Evolutionary conservation across 2,888 invertebrate genomes (phyloP), one percentile per base, ranked within the genome.

Genomic region (Drosophila differens): DNA sequence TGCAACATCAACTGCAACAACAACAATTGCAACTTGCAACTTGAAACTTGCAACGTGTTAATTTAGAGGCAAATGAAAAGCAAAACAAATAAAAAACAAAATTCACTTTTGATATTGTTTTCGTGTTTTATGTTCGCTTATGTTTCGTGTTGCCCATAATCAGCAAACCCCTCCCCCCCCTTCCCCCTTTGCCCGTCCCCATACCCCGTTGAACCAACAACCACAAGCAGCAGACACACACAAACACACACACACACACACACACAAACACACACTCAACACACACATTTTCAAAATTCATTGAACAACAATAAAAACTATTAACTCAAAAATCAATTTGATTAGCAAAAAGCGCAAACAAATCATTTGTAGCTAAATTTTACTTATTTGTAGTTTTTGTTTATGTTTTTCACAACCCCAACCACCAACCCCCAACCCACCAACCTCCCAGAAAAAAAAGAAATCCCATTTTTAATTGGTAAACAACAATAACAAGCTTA

Each of bases 71-170:
- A 25, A 44, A 53, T 53, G 51, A 60, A 63, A 51, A 39, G 51
- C 32, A 54, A 33, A 57, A 58, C n/a, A 37, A 62, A 12, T 64
- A 19, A 35, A 37, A 57, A 60, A 44, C n/a, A 33, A 65, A 47
- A 51, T 53, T 72, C 60, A 72, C 61, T 65, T 79, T 66, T 79
- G 44, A 55, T 44, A 58, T 79, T 79, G 65, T 66, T 78, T 79
- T 68, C 76, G 79, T 79, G 79, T 79, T 76, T 79, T 79, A 76
- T 72, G 79, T 79, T 79, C 74, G 76, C 77, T 77, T 74, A 51
- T 77, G 79, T 79, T 79, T 72, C 80, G 79, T 79, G 76, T 79
- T 73, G 79, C 79, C 79, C 79, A 79, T 51, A 74, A 74, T 33
- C 19, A 19, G 28, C 16, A 25, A 35, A 37, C 22, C 37, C 22